Conservation (phyloP, 2,888 invertebrate genomes). For the Agriotes lineatus region DNA sequence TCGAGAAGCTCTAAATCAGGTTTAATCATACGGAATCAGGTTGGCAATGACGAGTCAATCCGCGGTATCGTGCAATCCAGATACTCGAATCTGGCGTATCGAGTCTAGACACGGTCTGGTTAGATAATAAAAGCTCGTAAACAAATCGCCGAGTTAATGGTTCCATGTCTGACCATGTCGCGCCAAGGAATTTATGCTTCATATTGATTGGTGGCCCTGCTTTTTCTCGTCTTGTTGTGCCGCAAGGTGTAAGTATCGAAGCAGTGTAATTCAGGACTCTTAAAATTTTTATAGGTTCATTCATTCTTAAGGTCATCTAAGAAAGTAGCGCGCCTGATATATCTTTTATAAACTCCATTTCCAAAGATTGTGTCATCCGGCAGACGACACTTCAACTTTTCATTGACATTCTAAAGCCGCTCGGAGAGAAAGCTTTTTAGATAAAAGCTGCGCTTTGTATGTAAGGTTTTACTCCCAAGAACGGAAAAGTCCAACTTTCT, state of each 20-base stretch:
- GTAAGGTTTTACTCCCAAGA: slow-evolving; percentile 11
- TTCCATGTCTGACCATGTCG: slow-evolving; percentile 21
- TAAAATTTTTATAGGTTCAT: slow-evolving; percentile 34
- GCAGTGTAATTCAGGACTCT: slow-evolving; percentile 12
- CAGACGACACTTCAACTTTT: slow-evolving; percentile 36
- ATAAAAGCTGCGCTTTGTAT: slow-evolving; percentile 34
- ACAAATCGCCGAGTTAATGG: slow-evolving; percentile 39
- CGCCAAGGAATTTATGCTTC: slow-evolving; percentile 25
- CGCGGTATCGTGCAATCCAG: slow-evolving; percentile 1
- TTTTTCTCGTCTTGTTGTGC: not conserved
- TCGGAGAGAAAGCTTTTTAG: slow-evolving; percentile 36
- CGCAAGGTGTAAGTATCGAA: slow-evolving; percentile 2
- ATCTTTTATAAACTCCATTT: slow-evolving; percentile 42
- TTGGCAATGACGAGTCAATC: slow-evolving; percentile 12
- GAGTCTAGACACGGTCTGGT: slow-evolving; percentile 24
- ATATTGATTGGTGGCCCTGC: slow-evolving; percentile 20
- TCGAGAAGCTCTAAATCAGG: not conserved
- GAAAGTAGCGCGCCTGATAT: slow-evolving; percentile 31
- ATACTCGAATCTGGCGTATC: slow-evolving; percentile 11
- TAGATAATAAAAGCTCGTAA: slow-evolving; percentile 29
- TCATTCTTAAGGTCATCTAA: slow-evolving; percentile 30
- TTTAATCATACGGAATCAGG: not conserved
- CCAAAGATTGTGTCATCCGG: slow-evolving; percentile 36
- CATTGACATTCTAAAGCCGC: slow-evolving; percentile 33
- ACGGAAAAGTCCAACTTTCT: slow-evolving; percentile 18